Evolutionary conservation across 2,113 vertebrate genomes (phyloP), one percentile per base, ranked within the genome.

Genomic region (Protobothrops mucrosquamatus): DNA sequence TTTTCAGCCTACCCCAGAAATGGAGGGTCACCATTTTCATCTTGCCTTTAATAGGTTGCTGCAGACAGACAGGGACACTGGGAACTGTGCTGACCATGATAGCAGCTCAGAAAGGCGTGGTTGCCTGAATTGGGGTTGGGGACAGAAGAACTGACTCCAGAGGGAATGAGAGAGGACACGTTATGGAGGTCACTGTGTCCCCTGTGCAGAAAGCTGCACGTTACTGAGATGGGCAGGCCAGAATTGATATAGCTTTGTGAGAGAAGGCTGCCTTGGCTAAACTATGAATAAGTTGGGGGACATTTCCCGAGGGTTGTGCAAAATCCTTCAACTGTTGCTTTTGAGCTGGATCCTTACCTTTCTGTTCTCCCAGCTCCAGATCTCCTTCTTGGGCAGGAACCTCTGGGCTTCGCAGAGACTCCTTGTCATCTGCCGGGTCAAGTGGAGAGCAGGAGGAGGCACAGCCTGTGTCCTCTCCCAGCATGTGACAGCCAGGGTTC

Each of bases 281-380:
- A 43, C 74, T 43, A 7, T 81, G 74, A 39, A 43, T 51, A 29
- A 3, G 85, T 15, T 81, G 74, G 34, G 34, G 20, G 34, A 1
- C 48, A 4, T 55, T n/a, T 88, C 51, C 51, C 8, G 48, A 5
- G 20, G 4, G 9, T 3, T 39, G 4, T 57, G 34, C 15, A 55
- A 9, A 29, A 20, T 22, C 14, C 29, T 20, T 7, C 4, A 1
- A 12, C 24, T 48, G 1, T 7, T 15, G 22, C 55, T 22, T 14
- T 18, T 64, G 26, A 34, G 29, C 56, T 15, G 8, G 23, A 1
- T 85, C 56, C 95, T 95, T 64, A 98, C 98, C 98, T 87, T 92
- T 95, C 92, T 97, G 96, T 0, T 95, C 94, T 52, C 94, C 87
- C 1, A 96, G 91, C 10, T 98, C 97, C 43, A 93, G 92, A 91